Percentiles rank a stretch among this genome's conserved stretches.
Evolutionary conservation across 2,888 invertebrate genomes (phyloP).

Genomic region (Lutraria lutraria): DNA sequence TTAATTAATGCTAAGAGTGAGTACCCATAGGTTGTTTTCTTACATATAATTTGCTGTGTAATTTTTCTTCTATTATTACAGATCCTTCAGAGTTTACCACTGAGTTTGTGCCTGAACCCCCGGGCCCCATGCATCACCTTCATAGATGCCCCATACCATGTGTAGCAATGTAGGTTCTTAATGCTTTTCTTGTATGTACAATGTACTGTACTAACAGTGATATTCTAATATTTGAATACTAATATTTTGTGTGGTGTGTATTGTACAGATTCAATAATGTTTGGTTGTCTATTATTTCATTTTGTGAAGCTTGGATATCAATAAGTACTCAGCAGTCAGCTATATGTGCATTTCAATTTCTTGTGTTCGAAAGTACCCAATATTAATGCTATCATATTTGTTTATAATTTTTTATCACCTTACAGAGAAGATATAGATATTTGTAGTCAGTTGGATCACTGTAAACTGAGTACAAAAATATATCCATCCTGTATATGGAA

Average conservation of each 20-base stretch:
- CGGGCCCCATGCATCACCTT: constrained; percentile 42
- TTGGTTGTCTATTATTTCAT: too few species aligned
- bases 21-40: not conserved
- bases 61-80: constrained; percentile 15
- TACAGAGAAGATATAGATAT: constrained; percentile 60
- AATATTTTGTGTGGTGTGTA: too few species aligned
- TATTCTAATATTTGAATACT: too few species aligned
- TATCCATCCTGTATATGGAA: constrained; percentile 63
- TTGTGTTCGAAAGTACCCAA: not conserved
- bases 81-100: constrained; percentile 35
- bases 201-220: not conserved
- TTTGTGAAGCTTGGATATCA: not conserved
- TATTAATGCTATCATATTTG: too few species aligned
- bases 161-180: constrained; percentile 60
- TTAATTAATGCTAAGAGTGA: not conserved
- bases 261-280: too few species aligned
- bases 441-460: constrained; percentile 49
- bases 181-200: not conserved
- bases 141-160: constrained; percentile 61
- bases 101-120: constrained; percentile 51
- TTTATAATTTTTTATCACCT: not conserved
- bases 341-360: not conserved
- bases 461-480: constrained; percentile 41
- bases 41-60: not conserved
- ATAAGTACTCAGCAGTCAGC: not conserved